Base-by-base conservation (phyloP, 1,140 invertebrate species). In the Anastrepha obliqua region DNA sequence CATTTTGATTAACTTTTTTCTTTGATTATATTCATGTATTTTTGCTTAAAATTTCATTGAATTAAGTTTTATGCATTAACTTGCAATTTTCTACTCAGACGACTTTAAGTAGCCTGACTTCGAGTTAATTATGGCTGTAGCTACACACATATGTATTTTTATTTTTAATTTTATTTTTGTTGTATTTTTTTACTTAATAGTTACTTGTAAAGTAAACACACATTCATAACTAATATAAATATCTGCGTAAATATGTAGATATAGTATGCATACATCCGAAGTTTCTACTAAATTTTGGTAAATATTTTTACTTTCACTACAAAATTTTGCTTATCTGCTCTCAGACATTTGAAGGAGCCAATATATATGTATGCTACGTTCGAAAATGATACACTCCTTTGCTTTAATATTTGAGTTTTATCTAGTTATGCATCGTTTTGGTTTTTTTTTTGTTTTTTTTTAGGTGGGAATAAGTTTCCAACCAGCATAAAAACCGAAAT, bases 171-270 rank as follows among this genome's bases (percentile, higher is more conserved):
- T 67, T 3, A 44, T 74, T 1, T 74, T 74, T 15, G 13, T 47
- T 47, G 4, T 70, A 65, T 67, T 11, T 67, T 5, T 74, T 7
- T 44, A 15, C 42, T 17, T 74, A 44, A 7, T 47, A 44, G 0
- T 74, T 44, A 74, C 42, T 47, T 74, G 44, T 47, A 74, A 47
- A 70, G 65, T 1, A 70, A 74, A 74, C 17, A 47, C 67, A 74
- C 67, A 74, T 47, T 47, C 42, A 74, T 67, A 20, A 29, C 67
- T 74, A 42, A 74, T 13, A 13, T 8, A 44, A 44, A 74, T 17
- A 42, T 29, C 2, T 74, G 44, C 17, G 15, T 62, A 62, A 11
- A 17, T 62, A 4, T 62, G 60, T 62, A 62, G 4, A 17, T 47
- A 47, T 74, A 29, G 67, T 74, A 44, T 47, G 67, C 44, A 17